Conservation (phyloP, 2,888 invertebrate species). For the Eupithecia dodoneata region DNA sequence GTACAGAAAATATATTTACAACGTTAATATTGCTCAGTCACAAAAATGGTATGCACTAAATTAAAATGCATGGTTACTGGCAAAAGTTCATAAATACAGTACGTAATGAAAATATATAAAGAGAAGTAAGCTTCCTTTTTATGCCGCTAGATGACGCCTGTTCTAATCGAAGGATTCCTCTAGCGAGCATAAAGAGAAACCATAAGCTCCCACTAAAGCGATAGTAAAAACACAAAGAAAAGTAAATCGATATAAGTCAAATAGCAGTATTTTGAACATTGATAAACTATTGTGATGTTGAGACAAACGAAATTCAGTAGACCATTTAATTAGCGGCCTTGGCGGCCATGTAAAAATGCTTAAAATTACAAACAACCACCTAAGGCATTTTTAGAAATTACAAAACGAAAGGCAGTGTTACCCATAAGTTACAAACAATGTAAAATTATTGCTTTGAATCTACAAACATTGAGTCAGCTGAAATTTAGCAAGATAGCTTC, state of each 20-base stretch:
- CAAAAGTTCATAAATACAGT: conserved; percentile 57
- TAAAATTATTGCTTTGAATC: conserved; percentile 74
- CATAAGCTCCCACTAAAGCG: not conserved
- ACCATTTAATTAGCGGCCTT: conserved; percentile 26
- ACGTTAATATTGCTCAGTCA: conserved; percentile 58
- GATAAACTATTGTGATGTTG: conserved; percentile 38
- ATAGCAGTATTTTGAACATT: conserved; percentile 8
- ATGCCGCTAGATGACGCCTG: conserved; percentile 14
- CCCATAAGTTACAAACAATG: conserved; percentile 44
- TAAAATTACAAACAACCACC: conserved; percentile 54
- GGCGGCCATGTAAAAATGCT: conserved; percentile 36
- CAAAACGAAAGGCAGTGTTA: conserved; percentile 48
- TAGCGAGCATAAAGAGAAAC: conserved; percentile 9
- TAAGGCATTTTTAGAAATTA: conserved; percentile 47
- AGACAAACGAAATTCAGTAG: conserved; percentile 23
- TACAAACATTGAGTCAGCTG: conserved; percentile 56
- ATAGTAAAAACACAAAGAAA: conserved; percentile 13
- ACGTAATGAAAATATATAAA: conserved; percentile 11
- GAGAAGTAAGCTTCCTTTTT: conserved; percentile 5
- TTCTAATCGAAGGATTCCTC: not conserved
- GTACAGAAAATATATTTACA: conserved; percentile 32
- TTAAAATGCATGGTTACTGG: conserved; percentile 79
- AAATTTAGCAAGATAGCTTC: conserved; percentile 59
- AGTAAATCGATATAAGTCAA: conserved; percentile 14
- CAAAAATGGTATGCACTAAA: conserved; percentile 63